These are phyloP conservation scores for Laothoe populi DNA, from an alignment of 2,888 invertebrate genomes.

Conservation along the genomic window DNA sequence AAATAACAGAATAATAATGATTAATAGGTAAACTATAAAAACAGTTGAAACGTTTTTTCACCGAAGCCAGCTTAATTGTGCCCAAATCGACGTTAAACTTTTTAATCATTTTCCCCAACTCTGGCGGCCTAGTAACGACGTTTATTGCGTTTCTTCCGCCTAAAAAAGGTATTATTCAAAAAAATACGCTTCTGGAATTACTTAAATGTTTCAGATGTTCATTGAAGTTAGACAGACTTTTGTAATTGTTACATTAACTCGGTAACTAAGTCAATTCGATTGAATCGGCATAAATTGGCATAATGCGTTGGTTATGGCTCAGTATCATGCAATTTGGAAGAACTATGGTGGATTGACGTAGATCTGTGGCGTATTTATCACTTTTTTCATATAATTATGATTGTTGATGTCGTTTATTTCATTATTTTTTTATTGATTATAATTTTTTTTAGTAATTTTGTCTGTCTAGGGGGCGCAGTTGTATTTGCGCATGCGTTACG, in stretches of 20 bases:
- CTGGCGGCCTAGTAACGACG: neutral
- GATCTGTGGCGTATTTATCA: too few relatives aligned
- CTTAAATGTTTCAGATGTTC: neutral
- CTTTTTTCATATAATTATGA: too few relatives aligned
- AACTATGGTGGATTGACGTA: too few relatives aligned
- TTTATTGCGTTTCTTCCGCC: neutral
- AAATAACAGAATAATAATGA: too few relatives aligned
- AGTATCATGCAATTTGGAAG: too few relatives aligned
- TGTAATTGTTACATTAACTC: neutral
- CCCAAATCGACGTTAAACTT: constrained; percentile 1
- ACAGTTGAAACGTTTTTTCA: constrained; percentile 11
- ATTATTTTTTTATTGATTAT: too few relatives aligned
- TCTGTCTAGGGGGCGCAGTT: too few relatives aligned
- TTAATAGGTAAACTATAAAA: neutral
- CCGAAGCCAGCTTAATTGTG: neutral
- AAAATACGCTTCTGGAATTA: neutral
- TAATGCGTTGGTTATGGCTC: neutral
- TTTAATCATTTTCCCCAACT: neutral
- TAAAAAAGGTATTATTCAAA: neutral
- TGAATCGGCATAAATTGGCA: neutral
- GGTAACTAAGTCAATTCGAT: neutral
- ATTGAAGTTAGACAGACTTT: neutral
- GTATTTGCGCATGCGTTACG: too few relatives aligned
- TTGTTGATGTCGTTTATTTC: too few relatives aligned
- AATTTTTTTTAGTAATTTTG: too few relatives aligned